Evolutionary conservation across 2,113 vertebrate genomes (phyloP), one percentile per base, ranked within the genome.

Genomic region (Chlorodrepanis virens): DNA sequence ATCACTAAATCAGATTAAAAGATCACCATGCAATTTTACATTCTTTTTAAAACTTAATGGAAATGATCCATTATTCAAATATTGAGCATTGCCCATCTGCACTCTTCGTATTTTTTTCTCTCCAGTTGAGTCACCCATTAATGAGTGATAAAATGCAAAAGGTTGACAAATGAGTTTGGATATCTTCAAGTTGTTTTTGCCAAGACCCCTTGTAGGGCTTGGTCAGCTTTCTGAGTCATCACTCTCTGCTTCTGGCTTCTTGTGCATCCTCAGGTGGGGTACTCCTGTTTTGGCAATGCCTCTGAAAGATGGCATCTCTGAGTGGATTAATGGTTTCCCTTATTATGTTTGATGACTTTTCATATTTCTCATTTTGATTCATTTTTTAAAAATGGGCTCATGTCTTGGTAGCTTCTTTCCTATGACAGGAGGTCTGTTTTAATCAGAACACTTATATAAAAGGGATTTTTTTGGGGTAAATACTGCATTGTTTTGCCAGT

Each of bases 1-100:
- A 91, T 96, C 93, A 87, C 80, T 82, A 92, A 90, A 89, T 96
- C 69, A 69, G 86, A 84, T 96, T 95, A 94, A 96, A 68, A 93
- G 80, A 90, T 94, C 64, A 56, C 92, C 61, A 20, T 79, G 78
- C 65, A 86, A 84, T 96, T 96, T 97, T 95, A 89, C 83, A 76
- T 96, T 94, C 90, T 89, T 96, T 96, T 96, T 92, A 94, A 90
- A 96, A 37, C 57, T 60, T 94, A 87, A 78, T 95, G 94, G 94
- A 94, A 94, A 89, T 56, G 52, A 79, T 90, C 61, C 80, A 78
- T 95, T 92, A 95, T 89, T 97, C 77, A 96, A 89, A 89, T 80
- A 61, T 68, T 50, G 60, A 87, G 44, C 52, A 16, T 61, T 89
- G 37, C 40, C 85, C 37, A 54, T 68, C 64, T 94, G 40, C 29